phyloP scores from a whole-genome alignment of 2,888 invertebrate species.

The Hylaea fasciaria region DNA sequence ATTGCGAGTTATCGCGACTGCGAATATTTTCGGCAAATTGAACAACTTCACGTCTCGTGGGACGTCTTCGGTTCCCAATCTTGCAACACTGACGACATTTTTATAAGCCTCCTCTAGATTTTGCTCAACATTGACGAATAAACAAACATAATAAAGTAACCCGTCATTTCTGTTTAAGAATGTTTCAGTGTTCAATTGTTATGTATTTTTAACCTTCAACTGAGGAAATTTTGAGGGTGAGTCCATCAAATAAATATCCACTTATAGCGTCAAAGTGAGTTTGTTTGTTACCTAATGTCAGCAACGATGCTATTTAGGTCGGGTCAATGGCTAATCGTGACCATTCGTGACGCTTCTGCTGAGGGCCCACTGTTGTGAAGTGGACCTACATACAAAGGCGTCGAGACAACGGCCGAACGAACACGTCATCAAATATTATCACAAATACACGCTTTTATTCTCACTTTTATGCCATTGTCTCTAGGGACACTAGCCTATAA shows the following conservation, averaged over 20 bases:
- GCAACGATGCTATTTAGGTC: constrained; percentile 71
- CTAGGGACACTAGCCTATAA: constrained; percentile 6
- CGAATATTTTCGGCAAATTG: constrained; percentile 29
- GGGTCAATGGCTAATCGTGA: constrained; percentile 73
- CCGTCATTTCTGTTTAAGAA: constrained; percentile 19
- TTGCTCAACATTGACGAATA: constrained; percentile 20
- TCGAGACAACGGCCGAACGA: constrained; percentile 26
- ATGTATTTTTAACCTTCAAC: constrained; percentile 35
- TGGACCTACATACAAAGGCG: constrained; percentile 35
- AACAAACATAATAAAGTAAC: constrained; percentile 15
- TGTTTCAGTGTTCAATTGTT: constrained; percentile 2
- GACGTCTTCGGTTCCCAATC: constrained; percentile 25
- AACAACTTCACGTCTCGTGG: constrained; percentile 29
- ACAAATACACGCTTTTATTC: constrained; percentile 25
- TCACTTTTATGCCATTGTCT: constrained; percentile 1
- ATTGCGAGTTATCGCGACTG: constrained; percentile 28
- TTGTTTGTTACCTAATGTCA: constrained; percentile 67
- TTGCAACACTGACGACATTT: constrained; percentile 25
- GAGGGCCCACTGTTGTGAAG: constrained; percentile 50
- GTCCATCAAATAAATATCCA: constrained; percentile 44
- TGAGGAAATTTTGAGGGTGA: constrained; percentile 51
- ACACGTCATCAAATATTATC: constrained; percentile 34
- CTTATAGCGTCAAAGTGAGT: constrained; percentile 56
- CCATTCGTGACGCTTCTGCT: constrained; percentile 65
- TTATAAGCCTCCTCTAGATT: constrained; percentile 23